phyloP scores from a whole-genome alignment of 2,113 vertebrate genomes.

The Plecotus auritus region DNA sequence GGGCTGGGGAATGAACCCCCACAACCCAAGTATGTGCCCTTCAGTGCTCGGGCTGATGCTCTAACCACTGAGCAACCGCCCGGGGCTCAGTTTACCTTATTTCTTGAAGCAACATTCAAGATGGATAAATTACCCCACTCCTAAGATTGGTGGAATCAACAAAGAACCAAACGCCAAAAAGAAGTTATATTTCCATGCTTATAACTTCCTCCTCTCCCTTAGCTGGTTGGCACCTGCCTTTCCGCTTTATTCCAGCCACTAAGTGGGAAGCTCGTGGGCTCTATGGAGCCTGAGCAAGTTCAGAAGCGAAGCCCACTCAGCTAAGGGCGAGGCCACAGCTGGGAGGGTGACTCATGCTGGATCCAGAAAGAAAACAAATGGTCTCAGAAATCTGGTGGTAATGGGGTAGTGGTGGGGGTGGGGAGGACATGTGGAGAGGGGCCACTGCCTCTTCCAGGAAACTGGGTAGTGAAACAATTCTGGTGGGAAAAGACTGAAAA shows the following conservation, averaged over 20 bases:
- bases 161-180: neutral
- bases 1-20: too few species aligned
- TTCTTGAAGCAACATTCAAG: neutral
- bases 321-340: constrained; percentile 71
- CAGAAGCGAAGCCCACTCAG: constrained; percentile 52
- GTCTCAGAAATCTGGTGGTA: constrained; percentile 56
- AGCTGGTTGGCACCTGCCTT: neutral
- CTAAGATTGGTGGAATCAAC: neutral
- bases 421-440: neutral
- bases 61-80: too few species aligned
- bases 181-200: neutral
- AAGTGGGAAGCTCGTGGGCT: neutral
- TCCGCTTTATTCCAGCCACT: neutral
- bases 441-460: constrained; percentile 63
- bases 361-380: constrained; percentile 72
- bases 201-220: neutral
- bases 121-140: neutral
- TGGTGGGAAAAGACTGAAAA: neutral
- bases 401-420: neutral
- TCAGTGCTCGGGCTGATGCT: too few species aligned
- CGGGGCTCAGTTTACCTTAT: neutral
- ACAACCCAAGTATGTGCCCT: too few species aligned
- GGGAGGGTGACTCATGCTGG: constrained; percentile 70
- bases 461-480: constrained; percentile 40
- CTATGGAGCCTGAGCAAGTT: neutral